phyloP scores from a whole-genome alignment of 2,888 invertebrate species.

The Tipula confusa region DNA sequence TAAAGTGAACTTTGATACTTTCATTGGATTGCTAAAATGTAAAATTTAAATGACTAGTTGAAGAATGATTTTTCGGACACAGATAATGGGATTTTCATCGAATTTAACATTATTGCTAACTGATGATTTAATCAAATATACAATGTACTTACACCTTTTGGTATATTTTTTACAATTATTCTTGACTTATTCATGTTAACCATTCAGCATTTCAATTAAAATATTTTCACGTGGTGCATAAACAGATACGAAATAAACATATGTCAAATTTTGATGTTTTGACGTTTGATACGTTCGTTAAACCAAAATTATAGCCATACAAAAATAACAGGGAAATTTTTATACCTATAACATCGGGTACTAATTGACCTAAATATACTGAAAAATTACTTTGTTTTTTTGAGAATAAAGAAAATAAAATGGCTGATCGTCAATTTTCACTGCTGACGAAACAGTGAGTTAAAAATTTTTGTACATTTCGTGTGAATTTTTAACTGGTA shows the following conservation, averaged over 20 bases:
- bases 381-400: slow-evolving; percentile 25
- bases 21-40: slow-evolving; percentile 69
- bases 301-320: neutral
- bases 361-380: slow-evolving; percentile 28
- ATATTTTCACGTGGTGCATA: neutral
- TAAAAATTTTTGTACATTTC: slow-evolving; percentile 31
- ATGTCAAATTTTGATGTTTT: neutral
- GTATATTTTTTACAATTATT: slow-evolving; percentile 85
- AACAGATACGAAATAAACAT: neutral
- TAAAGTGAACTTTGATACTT: slow-evolving; percentile 70
- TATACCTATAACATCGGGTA: neutral
- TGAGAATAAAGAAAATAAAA: slow-evolving; percentile 34
- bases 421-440: slow-evolving; percentile 35
- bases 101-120: slow-evolving; percentile 27
- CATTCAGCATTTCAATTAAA: neutral
- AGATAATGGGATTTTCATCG: neutral
- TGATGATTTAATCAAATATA: slow-evolving; percentile 1
- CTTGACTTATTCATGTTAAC: slow-evolving; percentile 63
- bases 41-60: slow-evolving; percentile 28
- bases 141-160: slow-evolving; percentile 66
- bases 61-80: too few species aligned
- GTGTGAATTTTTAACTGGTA: slow-evolving; percentile 26
- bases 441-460: slow-evolving; percentile 34
- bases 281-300: neutral
- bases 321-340: neutral